Evolutionary conservation across 1,140 invertebrate species (phyloP).

Genomic region (Papilio xuthus): DNA sequence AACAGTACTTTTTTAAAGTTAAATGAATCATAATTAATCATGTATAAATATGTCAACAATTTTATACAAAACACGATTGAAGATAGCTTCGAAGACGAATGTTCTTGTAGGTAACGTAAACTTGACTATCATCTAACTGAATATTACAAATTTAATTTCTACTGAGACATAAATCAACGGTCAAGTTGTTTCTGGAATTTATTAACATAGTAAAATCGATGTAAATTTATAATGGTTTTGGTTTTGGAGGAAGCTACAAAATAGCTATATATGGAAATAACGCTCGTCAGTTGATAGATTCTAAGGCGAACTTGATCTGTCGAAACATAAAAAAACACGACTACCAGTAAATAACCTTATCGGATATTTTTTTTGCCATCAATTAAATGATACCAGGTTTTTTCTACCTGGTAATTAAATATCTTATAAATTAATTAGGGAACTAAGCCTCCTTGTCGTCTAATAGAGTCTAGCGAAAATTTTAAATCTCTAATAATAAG

Average conservation of each 20-base stretch:
- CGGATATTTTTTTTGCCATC: background rate
- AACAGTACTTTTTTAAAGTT: too few species aligned
- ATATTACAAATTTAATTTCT: background rate
- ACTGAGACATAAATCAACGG: constrained; percentile 1
- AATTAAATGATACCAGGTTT: background rate
- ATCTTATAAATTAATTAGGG: background rate
- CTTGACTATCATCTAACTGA: background rate
- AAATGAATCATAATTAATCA: too few species aligned
- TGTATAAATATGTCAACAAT: too few species aligned
- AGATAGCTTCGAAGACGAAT: background rate
- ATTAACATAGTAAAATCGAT: constrained; percentile 19
- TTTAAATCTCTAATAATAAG: background rate
- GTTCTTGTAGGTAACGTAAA: background rate
- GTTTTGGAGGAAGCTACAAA: constrained; percentile 24
- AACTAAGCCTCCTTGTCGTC: background rate
- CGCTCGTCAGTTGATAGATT: background rate
- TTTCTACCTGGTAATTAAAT: background rate
- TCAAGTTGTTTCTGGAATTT: background rate
- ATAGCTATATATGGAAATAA: constrained; percentile 18
- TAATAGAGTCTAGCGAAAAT: background rate
- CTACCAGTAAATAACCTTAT: background rate
- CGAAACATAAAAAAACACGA: constrained; percentile 19
- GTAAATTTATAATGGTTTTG: constrained; percentile 12
- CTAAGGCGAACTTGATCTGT: constrained; percentile 3
- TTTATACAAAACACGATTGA: too few species aligned